A percentile compares a stretch with the other conserved stretches of the same genome.
phyloP scores from a whole-genome alignment of 2,113 vertebrate genomes.

The Galemys pyrenaicus region DNA sequence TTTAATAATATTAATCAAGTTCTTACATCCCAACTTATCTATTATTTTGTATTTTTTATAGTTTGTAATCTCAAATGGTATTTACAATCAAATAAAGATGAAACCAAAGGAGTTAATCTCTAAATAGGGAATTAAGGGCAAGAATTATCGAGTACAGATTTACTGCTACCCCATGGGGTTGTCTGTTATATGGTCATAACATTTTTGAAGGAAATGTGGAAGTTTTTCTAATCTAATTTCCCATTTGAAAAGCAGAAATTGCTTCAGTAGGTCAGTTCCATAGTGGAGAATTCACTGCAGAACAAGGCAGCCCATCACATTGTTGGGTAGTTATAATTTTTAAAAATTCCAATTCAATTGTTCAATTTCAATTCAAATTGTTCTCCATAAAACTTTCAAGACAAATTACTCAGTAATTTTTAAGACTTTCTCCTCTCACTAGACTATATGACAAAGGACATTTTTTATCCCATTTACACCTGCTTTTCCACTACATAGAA shows the following conservation, averaged over 20 bases:
- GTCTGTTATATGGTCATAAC: background rate
- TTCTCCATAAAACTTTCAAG: too few species aligned
- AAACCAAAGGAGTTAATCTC: slow-evolving; percentile 28
- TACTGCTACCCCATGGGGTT: background rate
- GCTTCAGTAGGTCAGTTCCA: too few species aligned
- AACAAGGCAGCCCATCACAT: too few species aligned
- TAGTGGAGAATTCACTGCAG: too few species aligned
- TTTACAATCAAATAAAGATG: slow-evolving; percentile 33
- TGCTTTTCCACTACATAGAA: background rate
- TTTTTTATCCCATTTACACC: background rate
- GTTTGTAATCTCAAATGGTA: background rate
- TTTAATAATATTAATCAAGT: background rate
- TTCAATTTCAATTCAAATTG: too few species aligned
- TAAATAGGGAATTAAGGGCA: background rate
- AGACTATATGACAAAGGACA: background rate
- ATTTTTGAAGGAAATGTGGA: slow-evolving; percentile 31
- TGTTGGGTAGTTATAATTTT: too few species aligned
- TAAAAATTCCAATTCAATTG: too few species aligned
- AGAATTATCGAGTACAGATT: background rate
- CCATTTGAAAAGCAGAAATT: too few species aligned
- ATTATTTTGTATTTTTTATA: background rate
- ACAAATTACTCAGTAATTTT: background rate
- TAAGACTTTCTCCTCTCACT: background rate
- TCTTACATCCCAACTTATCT: background rate
- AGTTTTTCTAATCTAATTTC: slow-evolving; percentile 39